Conservation (phyloP, 2,888 invertebrate genomes). For the Cheilosia impressa region DNA sequence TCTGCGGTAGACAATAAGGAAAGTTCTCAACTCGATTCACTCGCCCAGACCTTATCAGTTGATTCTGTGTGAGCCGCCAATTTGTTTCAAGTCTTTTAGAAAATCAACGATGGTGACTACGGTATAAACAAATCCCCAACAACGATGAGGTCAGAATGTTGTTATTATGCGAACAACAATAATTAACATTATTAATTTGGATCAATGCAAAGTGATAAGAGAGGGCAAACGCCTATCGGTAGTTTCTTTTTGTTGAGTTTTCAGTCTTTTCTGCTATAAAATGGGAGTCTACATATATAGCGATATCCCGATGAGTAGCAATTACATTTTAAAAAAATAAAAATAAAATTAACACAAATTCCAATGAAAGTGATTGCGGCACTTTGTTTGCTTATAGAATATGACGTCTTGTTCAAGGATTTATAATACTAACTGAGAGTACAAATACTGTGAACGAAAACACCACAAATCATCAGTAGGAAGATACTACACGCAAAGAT, state of each 20-base stretch:
- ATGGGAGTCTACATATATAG: constrained; percentile 1
- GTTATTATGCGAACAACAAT: constrained; percentile 59
- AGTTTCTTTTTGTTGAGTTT: constrained; percentile 10
- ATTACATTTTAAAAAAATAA: constrained; percentile 27
- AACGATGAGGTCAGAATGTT: constrained; percentile 55
- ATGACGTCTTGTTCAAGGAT: no score
- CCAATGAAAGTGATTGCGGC: constrained; percentile 35
- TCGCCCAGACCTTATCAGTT: no score
- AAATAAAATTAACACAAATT: constrained; percentile 2
- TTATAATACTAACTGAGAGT: no score
- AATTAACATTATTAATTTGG: constrained; percentile 66
- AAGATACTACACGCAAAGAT: no score
- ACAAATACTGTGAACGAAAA: no score
- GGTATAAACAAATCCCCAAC: constrained; percentile 22
- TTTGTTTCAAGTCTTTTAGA: no score
- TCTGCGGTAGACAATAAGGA: no score
- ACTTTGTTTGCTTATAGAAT: neutral
- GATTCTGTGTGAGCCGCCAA: no score
- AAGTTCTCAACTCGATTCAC: no score
- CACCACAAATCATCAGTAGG: no score
- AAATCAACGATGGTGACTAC: no score
- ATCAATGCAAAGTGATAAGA: constrained; percentile 63
- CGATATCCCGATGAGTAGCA: neutral
- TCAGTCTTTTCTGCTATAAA: no score
- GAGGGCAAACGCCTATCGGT: constrained; percentile 53